phyloP scores from a whole-genome alignment of 1,140 invertebrate species.

The Potamilus streckersoni region DNA sequence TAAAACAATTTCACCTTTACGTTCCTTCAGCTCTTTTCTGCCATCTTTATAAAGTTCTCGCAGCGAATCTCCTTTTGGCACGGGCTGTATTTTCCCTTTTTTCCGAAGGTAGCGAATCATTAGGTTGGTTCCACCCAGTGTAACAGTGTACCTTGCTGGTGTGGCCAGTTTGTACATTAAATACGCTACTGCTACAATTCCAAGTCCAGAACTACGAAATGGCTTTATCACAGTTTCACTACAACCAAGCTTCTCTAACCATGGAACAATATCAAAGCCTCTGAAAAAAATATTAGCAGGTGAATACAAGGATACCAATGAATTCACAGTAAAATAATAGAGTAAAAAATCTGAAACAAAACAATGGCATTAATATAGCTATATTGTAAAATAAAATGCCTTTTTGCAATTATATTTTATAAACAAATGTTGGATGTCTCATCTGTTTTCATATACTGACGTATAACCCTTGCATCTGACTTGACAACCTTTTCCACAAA shows the following conservation, averaged over 20 bases:
- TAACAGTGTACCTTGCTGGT: slow-evolving; percentile 89
- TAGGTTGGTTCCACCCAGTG: slow-evolving; percentile 82
- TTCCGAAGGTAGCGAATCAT: slow-evolving; percentile 77
- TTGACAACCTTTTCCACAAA: too few relatives aligned
- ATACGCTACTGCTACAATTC: slow-evolving; percentile 89
- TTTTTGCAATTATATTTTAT: too few relatives aligned
- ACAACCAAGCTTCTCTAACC: slow-evolving; percentile 81
- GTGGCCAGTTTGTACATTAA: slow-evolving; percentile 92
- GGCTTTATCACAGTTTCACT: slow-evolving; percentile 82
- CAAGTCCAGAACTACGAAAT: slow-evolving; percentile 78
- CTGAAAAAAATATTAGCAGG: slow-evolving; percentile 70
- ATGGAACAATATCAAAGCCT: slow-evolving; percentile 85
- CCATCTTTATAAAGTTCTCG: slow-evolving; percentile 64
- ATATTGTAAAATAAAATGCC: too few relatives aligned
- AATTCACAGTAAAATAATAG: too few relatives aligned
- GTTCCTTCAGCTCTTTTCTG: slow-evolving; percentile 74
- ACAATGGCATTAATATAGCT: too few relatives aligned
- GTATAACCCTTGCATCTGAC: too few relatives aligned
- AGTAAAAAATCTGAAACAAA: too few relatives aligned
- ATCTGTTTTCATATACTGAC: too few relatives aligned
- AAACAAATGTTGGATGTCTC: too few relatives aligned
- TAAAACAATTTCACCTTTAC: slow-evolving; percentile 65
- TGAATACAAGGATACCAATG: too few relatives aligned
- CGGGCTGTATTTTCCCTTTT: slow-evolving; percentile 78
- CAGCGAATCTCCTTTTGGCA: slow-evolving; percentile 71